Evolutionary conservation across 2,888 invertebrate species (phyloP).

Genomic region (Spodoptera littoralis): DNA sequence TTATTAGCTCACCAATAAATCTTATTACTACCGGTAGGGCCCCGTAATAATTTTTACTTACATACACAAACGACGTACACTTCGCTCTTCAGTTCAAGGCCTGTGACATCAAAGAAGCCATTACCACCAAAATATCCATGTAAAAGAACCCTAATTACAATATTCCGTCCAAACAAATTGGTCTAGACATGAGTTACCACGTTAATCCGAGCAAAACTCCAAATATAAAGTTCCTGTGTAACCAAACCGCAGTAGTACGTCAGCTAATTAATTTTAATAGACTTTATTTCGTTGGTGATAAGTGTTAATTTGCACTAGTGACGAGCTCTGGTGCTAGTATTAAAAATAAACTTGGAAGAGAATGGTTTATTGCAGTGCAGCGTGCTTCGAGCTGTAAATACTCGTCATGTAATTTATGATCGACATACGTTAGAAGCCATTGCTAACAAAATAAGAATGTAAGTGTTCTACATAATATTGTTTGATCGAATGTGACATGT

Average conservation of each 20-base stretch:
- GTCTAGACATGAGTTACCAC: slow-evolving; percentile 25
- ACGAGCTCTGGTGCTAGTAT: background rate
- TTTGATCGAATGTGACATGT: background rate
- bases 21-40: too few relatives aligned
- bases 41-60: too few relatives aligned
- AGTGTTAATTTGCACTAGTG: too few relatives aligned
- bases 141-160: slow-evolving; percentile 25
- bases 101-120: background rate
- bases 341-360: slow-evolving; percentile 26
- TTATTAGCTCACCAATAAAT: too few relatives aligned
- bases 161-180: slow-evolving; percentile 30
- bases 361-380: slow-evolving; percentile 26
- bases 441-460: background rate
- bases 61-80: too few relatives aligned
- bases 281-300: too few relatives aligned
- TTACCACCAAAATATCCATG: background rate
- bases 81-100: slow-evolving; percentile 1
- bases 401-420: slow-evolving; percentile 10
- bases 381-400: slow-evolving; percentile 4
- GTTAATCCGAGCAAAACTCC: slow-evolving; percentile 20
- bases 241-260: too few relatives aligned
- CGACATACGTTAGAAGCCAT: background rate
- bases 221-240: slow-evolving; percentile 26
- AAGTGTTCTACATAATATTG: background rate
- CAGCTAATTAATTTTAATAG: too few relatives aligned